Conservation (phyloP, 2,113 vertebrate species). For the Campylomormyrus numenius region DNA sequence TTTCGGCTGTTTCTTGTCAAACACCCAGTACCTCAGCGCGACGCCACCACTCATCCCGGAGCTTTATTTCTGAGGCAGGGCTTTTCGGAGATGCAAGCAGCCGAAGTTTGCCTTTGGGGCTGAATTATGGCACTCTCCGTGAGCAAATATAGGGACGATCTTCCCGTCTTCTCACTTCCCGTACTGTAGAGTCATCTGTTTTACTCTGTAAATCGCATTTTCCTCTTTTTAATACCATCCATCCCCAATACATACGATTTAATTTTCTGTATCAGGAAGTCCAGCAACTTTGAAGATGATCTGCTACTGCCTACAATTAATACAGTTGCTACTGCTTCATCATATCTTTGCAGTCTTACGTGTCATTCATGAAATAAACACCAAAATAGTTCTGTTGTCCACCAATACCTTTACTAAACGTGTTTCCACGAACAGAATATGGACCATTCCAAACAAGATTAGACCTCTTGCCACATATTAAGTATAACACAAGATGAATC, state of each 20-base stretch:
- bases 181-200: not conserved
- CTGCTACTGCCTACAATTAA: not conserved
- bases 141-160: not conserved
- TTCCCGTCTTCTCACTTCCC: not conserved
- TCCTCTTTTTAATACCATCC: not conserved
- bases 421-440: not conserved
- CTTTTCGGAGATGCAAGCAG: not conserved
- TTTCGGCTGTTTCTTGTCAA: not conserved
- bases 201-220: not conserved
- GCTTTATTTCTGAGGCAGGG: not conserved
- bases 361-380: not conserved
- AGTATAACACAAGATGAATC: constrained; percentile 50
- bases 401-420: not conserved
- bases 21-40: not conserved
- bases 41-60: not conserved
- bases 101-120: not conserved
- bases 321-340: not conserved
- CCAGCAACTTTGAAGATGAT: not conserved
- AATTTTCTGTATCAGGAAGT: not conserved
- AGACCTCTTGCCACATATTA: constrained; percentile 39
- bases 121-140: not conserved
- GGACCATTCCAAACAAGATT: not conserved
- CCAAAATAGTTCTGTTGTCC: not conserved
- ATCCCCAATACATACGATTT: not conserved
- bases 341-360: not conserved